Evolutionary conservation across 64 coral and sea anemone species (phyloP).

Genomic region (Pocillopora damicornis): DNA sequence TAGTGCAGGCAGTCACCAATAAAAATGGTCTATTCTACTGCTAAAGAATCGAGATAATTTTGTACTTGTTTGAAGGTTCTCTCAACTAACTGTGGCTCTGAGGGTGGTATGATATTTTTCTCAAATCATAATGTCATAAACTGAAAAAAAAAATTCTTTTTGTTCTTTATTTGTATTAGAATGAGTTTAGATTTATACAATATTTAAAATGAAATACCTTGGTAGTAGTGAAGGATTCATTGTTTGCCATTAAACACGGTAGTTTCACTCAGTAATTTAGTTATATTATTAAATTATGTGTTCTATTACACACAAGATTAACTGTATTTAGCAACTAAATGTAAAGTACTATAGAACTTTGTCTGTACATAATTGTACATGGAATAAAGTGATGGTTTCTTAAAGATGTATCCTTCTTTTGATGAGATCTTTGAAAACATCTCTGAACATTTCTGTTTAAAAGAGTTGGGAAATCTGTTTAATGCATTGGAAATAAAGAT

Average conservation of each 20-base stretch:
- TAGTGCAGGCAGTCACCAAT: background rate
- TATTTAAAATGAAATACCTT: too few relatives aligned
- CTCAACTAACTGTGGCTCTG: background rate
- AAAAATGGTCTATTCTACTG: background rate
- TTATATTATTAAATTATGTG: background rate
- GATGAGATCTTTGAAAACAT: background rate
- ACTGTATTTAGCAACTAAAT: background rate
- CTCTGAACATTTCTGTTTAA: background rate
- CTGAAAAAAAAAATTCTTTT: too few relatives aligned
- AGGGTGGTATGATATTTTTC: background rate
- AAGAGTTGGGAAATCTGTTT: too few relatives aligned
- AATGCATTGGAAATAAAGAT: too few relatives aligned
- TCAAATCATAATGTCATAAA: background rate
- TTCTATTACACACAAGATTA: background rate
- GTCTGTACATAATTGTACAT: conserved; percentile 39
- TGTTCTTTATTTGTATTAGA: too few relatives aligned
- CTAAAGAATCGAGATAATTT: background rate
- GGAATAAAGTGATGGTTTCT: background rate
- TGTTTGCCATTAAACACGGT: background rate
- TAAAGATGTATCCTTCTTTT: background rate
- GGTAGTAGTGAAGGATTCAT: too few relatives aligned
- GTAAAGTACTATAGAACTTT: conserved; percentile 7
- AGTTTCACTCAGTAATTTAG: background rate
- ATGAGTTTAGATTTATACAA: too few relatives aligned
- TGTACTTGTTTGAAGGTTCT: background rate